Evolutionary conservation across 1,140 invertebrate genomes (phyloP), one percentile per base, ranked within the genome.

Genomic region (Panagrolaimus sp.): DNA sequence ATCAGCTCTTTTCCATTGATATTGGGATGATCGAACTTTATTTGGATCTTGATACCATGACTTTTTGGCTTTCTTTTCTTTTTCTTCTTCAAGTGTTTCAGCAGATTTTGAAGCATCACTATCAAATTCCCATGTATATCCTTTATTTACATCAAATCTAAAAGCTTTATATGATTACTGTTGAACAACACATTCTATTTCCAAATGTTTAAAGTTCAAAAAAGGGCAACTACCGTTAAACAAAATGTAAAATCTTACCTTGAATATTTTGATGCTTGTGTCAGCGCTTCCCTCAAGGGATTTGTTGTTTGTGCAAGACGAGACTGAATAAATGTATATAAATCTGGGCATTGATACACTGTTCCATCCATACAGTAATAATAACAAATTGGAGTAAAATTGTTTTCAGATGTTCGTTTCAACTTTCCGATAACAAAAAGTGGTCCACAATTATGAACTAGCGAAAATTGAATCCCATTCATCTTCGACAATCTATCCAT

Each of bases 321-420:
- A 0, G 94, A 96, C 84, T 96, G 96, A 43, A 98, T 88, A 17
- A 97, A 90, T 74, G 93, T 93, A 47, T 90, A 90, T 45, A 98
- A 85, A 86, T 98, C 95, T 26, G 96, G 96, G 47, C 94, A 94
- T 85, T 98, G 94, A 84, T 97, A 97, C 2, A 98, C 91, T 75
- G 91, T 89, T 52, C 96, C 96, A 71, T 91, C 94, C 81, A 97
- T 92, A 63, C 98, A 95, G 83, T 98, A 98, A 85, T 96, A 98
- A 87, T 98, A 92, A 52, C 93, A 90, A 28, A 96, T 83, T 21
- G 95, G 92, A 43, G 28, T 21, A 69, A 76, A 45, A 47, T 77
- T 67, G 24, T 62, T 45, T 44, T 67, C 43, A 28, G 43, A 67
- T 15, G 21, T 67, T 47, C 75, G 38, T 14, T 71, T 38, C 84